Base-by-base conservation (phyloP, 2,888 invertebrate genomes). In the Bellardia bayeri region DNA sequence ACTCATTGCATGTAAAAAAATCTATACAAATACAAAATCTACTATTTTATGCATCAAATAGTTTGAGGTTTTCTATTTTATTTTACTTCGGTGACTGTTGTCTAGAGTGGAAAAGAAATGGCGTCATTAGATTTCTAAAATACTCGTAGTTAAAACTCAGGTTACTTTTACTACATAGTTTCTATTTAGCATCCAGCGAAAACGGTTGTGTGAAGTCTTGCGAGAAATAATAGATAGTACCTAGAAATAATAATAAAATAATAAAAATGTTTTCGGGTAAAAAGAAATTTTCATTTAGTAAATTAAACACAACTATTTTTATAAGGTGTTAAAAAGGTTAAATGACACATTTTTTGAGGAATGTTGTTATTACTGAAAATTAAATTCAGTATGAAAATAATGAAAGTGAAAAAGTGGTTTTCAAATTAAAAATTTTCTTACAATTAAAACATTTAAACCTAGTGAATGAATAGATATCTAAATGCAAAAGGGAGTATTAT, bases 251-350 rank as follows among this genome's bases (percentile, higher is more conserved):
- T 78, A 75, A 23, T 23, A 71, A 80, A 74, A 66, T 45, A 69
- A 63, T 58, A 30, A 86, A 88, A 85, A 88, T 86, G 86, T 86
- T 86, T 79, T 71, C 88, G 58, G 79, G 85, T 85, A 88, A 82
- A 83, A 51, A 30, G 11, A 30, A 37, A 54, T 54, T 54, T 23
- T 8, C 23, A 8, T 42, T 5, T 5, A 64, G 13, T 16, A 16
- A 66, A 42, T 23, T 23, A 16, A 37, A 5, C 16, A 16, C 37
- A 9, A 63, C 3, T 49, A 23, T 75, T 37, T 13, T 30, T 6
- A 23, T 33, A 33, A 33, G 33, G 9, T 8, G 61, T 14, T 63
- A 37, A 78, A 68, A 42, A 58, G 45, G 66, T 37, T 49, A 51
- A 63, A 74, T n/a, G 8, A 45, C 45, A 45, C 11, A 45, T 13